phyloP scores from a whole-genome alignment of 1,140 invertebrate genomes.

The Dendrolimus kikuchii region DNA sequence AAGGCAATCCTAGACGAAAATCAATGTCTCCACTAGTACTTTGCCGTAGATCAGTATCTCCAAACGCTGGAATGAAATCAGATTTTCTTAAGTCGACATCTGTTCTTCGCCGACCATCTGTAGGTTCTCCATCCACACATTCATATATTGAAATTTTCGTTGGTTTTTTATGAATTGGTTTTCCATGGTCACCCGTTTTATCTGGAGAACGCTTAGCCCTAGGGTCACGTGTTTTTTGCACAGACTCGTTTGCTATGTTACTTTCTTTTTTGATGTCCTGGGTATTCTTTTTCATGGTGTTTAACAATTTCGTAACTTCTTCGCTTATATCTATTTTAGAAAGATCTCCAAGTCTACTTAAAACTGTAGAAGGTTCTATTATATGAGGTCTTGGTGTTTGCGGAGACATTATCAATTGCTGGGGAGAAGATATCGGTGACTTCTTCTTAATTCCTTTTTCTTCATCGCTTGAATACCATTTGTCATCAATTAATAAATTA shows the following conservation, averaged over 20 bases:
- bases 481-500: conserved; percentile 75
- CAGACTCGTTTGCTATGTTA: conserved; percentile 24
- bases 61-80: conserved; percentile 61
- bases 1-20: conserved; percentile 80
- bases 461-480: conserved; percentile 86
- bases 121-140: conserved; percentile 64
- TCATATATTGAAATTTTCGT: conserved; percentile 65
- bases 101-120: conserved; percentile 57
- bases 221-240: conserved; percentile 40
- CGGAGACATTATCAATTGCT: conserved; percentile 38
- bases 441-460: conserved; percentile 68
- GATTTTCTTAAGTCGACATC: conserved; percentile 76
- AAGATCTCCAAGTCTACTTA: conserved; percentile 79
- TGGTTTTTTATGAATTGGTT: conserved; percentile 36
- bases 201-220: conserved; percentile 48
- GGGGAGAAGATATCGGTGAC: conserved; percentile 46
- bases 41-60: conserved; percentile 73
- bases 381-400: conserved; percentile 46
- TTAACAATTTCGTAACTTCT: conserved; percentile 80
- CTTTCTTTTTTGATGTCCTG: conserved; percentile 40
- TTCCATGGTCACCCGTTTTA: conserved; percentile 35
- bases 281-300: conserved; percentile 75
- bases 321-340: conserved; percentile 83
- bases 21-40: conserved; percentile 77
- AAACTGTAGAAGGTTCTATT: conserved; percentile 69